These are phyloP conservation scores for Eupristina koningsbergeri DNA, from an alignment of 1,140 invertebrate genomes.

Conservation along the genomic window DNA sequence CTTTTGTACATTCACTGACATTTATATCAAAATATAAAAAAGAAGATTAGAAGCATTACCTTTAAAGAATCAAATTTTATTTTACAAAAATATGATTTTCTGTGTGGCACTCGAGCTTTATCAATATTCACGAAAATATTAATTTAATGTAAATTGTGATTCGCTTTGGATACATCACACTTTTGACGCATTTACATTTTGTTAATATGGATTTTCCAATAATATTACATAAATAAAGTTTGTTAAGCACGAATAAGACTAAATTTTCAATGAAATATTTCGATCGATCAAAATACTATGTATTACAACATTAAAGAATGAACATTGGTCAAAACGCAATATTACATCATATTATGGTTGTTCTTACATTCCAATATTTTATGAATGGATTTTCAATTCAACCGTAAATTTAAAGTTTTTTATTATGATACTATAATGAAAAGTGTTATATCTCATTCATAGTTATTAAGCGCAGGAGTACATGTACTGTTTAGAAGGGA, in stretches of 20 bases:
- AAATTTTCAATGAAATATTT: not conserved
- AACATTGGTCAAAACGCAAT: not conserved
- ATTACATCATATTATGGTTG: not conserved
- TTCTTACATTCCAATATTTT: not conserved
- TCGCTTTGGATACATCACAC: too few relatives aligned
- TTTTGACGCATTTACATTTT: too few relatives aligned
- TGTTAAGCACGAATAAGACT: not conserved
- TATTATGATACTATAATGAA: not conserved
- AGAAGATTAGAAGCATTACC: too few relatives aligned
- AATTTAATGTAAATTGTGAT: too few relatives aligned
- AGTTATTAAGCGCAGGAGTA: slow-evolving; percentile 2
- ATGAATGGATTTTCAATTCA: slow-evolving; percentile 9
- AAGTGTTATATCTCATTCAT: not conserved
- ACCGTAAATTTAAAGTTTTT: not conserved
- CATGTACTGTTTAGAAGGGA: not conserved
- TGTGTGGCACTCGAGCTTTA: too few relatives aligned
- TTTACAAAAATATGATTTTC: too few relatives aligned
- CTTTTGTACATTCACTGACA: too few relatives aligned
- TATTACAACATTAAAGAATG: not conserved
- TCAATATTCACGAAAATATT: too few relatives aligned
- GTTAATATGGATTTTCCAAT: too few relatives aligned
- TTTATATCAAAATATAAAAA: too few relatives aligned
- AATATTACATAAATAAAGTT: too few relatives aligned
- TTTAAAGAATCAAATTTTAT: too few relatives aligned
- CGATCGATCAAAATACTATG: not conserved